Conservation (phyloP, 2,888 invertebrate species). For the Drosophila prostipennis region DNA sequence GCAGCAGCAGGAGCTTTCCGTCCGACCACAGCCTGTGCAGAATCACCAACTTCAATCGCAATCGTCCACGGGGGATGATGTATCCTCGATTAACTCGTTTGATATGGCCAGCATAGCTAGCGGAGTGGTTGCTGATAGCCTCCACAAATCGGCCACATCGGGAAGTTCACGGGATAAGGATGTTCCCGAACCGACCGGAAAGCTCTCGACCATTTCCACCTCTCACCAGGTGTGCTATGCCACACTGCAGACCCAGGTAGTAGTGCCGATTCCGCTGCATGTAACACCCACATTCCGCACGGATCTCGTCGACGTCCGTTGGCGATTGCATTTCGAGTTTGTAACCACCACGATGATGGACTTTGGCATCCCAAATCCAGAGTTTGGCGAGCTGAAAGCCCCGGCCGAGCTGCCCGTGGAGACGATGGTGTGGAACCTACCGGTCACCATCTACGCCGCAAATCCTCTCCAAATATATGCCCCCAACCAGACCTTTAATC, state of each 20-base stretch:
- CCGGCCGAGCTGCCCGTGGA: constrained; percentile 95
- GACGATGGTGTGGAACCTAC: constrained; percentile 99
- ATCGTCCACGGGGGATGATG: constrained; percentile 60
- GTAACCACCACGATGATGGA: constrained; percentile 91
- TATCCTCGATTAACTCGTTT: constrained; percentile 74
- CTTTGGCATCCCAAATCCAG: constrained; percentile 82
- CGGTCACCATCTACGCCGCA: constrained; percentile 96
- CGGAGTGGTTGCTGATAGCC: constrained; percentile 71
- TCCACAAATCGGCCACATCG: constrained; percentile 75
- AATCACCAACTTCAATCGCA: constrained; percentile 36
- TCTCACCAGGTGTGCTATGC: constrained; percentile 97
- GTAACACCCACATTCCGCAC: constrained; percentile 98
- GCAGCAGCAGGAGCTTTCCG: constrained; percentile 92
- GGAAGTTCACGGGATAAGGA: constrained; percentile 65
- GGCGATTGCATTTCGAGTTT: constrained; percentile 99
- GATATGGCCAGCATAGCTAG: constrained; percentile 81
- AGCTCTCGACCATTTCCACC: constrained; percentile 92
- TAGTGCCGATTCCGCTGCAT: constrained; percentile 96
- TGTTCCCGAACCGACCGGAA: constrained; percentile 81
- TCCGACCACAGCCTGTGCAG: constrained; percentile 50
- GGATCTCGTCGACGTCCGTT: constrained; percentile 93
- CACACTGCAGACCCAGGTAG: constrained; percentile 93
- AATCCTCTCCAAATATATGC: constrained; percentile 92
- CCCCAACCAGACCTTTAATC: constrained; percentile 83
- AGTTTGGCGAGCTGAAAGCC: constrained; percentile 89